A percentile compares a stretch with the other conserved stretches of the same genome.
Conservation (phyloP, 2,888 invertebrate species). For the Rotaria sp. region DNA sequence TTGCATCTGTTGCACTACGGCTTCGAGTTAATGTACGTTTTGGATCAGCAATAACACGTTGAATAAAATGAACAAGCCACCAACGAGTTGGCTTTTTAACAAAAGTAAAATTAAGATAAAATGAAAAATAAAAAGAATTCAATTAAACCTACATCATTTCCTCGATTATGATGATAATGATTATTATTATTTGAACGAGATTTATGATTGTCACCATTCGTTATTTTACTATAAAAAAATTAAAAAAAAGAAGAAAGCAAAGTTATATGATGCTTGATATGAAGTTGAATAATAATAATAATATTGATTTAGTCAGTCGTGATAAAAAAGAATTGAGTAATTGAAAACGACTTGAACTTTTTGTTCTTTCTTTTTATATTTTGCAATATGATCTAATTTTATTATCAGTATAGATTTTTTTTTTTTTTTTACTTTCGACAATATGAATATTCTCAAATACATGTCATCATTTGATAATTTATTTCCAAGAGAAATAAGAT, state of each 20-base stretch:
- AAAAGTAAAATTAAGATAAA: not conserved
- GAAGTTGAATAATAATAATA: not conserved
- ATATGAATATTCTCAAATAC: too few relatives aligned
- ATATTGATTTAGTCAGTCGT: not conserved
- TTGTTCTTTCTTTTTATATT: too few relatives aligned
- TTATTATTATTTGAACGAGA: not conserved
- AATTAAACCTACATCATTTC: not conserved
- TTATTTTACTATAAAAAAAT: not conserved
- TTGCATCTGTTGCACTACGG: constrained; percentile 21
- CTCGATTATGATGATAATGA: not conserved
- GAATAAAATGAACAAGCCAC: not conserved
- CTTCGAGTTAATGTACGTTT: constrained; percentile 16
- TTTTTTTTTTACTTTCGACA: too few relatives aligned
- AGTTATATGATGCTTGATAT: not conserved
- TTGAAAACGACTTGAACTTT: too few relatives aligned
- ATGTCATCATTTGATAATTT: too few relatives aligned
- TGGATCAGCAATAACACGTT: not conserved
- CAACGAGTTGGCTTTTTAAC: not conserved
- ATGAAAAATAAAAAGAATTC: too few relatives aligned
- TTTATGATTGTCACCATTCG: not conserved
- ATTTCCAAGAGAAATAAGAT: too few relatives aligned
- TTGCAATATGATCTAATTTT: too few relatives aligned
- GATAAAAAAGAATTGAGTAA: not conserved
- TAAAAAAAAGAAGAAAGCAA: not conserved
- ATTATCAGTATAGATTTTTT: too few relatives aligned